These are phyloP conservation scores for Sclerurus mexicanus DNA, from an alignment of 2,113 vertebrate species.

Conservation along the genomic window DNA sequence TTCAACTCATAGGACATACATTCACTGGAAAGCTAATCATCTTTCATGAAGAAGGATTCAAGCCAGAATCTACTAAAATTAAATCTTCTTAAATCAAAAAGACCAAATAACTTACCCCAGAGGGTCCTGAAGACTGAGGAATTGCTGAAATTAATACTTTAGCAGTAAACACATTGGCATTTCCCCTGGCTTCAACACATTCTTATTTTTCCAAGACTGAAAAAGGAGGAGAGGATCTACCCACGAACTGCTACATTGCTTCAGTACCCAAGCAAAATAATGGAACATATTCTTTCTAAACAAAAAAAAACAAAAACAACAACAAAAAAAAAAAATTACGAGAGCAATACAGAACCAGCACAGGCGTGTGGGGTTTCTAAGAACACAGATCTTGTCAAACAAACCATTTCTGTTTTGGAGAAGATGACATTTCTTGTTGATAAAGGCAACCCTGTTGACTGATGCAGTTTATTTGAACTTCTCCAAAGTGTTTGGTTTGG, in stretches of 20 bases:
- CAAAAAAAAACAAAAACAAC: neutral
- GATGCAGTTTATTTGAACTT: slow-evolving; percentile 42
- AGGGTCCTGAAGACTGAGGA: neutral
- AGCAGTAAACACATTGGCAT: slow-evolving; percentile 20
- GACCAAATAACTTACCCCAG: neutral
- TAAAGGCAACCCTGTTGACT: neutral
- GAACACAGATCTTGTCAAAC: slow-evolving; percentile 23
- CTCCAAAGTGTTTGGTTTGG: slow-evolving; percentile 22
- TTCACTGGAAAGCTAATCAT: neutral
- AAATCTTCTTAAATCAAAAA: slow-evolving; percentile 29
- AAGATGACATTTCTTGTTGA: slow-evolving; percentile 33
- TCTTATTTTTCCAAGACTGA: slow-evolving; percentile 28
- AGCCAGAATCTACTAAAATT: slow-evolving; percentile 9
- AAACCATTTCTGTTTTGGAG: slow-evolving; percentile 25
- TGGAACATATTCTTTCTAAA: neutral
- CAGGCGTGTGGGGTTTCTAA: neutral
- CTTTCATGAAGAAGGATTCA: neutral
- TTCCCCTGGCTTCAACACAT: slow-evolving; percentile 28
- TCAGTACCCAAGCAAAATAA: slow-evolving; percentile 37
- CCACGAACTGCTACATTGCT: neutral
- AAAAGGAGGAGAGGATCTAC: slow-evolving; percentile 2
- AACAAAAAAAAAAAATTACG: neutral
- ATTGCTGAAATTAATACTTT: slow-evolving; percentile 17
- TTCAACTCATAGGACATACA: neutral
- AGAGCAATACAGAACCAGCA: neutral